Evolutionary conservation across 2,797 vertebrate genomes (phyloP).

Genomic region (Tamandua tetradactyla): DNA sequence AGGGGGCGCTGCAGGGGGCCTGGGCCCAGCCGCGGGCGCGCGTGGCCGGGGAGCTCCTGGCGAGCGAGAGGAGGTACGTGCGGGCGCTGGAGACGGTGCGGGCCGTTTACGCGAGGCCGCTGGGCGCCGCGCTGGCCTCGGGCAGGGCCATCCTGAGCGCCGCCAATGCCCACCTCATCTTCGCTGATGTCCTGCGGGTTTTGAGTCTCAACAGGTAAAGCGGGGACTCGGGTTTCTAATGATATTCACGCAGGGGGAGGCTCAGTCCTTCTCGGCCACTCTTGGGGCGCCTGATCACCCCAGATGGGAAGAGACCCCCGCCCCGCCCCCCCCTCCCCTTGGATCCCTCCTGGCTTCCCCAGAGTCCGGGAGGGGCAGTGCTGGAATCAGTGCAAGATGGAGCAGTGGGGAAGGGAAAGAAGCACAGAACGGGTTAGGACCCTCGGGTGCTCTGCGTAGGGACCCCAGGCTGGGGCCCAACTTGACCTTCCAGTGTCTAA

Average conservation of each 20-base stretch:
- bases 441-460: no score
- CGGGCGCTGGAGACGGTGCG: slow-evolving; percentile 83
- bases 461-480: no score
- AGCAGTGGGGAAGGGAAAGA: background rate
- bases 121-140: slow-evolving; percentile 88
- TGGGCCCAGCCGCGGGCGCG: slow-evolving; percentile 80
- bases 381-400: background rate
- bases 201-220: slow-evolving; percentile 87
- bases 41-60: slow-evolving; percentile 85
- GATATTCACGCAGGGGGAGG: background rate
- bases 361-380: no score
- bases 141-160: slow-evolving; percentile 89
- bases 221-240: background rate
- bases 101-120: slow-evolving; percentile 86
- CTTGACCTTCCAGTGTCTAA: no score
- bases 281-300: background rate
- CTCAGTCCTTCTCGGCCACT: background rate
- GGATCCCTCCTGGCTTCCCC: no score
- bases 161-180: slow-evolving; percentile 85
- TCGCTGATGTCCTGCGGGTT: slow-evolving; percentile 85
- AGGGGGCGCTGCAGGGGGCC: slow-evolving; percentile 59
- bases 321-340: no score
- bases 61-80: slow-evolving; percentile 87
- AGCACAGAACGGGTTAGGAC: no score
- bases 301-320: background rate